phyloP scores from a whole-genome alignment of 2,888 invertebrate genomes.

The Ormyrus thymus region DNA sequence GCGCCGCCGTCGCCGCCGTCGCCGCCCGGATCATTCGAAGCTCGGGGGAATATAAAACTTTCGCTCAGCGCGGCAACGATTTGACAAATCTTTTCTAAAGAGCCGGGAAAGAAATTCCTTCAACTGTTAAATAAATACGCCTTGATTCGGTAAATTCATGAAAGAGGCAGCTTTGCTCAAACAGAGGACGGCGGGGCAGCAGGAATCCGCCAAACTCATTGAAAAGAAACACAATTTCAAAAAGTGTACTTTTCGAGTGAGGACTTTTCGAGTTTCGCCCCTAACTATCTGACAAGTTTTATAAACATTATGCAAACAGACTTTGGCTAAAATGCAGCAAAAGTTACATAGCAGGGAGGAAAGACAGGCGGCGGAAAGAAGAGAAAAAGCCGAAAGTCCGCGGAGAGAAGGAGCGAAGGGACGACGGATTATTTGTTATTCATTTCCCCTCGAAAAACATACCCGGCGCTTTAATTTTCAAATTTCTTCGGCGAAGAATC shows the following conservation, averaged over 20 bases:
- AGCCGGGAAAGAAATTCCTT: conserved; percentile 31
- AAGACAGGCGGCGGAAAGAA: conserved; percentile 18
- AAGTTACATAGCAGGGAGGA: conserved; percentile 45
- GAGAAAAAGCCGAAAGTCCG: conserved; percentile 17
- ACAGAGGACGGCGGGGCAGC: neutral
- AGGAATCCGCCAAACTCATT: conserved; percentile 43
- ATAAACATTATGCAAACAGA: conserved; percentile 53
- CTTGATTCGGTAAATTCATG: conserved; percentile 45
- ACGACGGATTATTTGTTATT: conserved; percentile 54
- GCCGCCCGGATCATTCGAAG: conserved; percentile 6
- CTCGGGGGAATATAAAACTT: conserved; percentile 16
- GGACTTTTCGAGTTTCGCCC: conserved; percentile 41
- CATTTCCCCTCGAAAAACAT: conserved; percentile 49
- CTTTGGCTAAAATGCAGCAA: conserved; percentile 38
- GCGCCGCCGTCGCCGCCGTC: no score
- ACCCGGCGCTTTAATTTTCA: conserved; percentile 51
- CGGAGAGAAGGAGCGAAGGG: conserved; percentile 5
- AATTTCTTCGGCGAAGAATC: conserved; percentile 45
- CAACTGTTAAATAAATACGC: conserved; percentile 43
- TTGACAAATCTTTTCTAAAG: conserved; percentile 36
- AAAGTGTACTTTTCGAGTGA: conserved; percentile 51
- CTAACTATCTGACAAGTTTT: conserved; percentile 54
- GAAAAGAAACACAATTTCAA: conserved; percentile 56
- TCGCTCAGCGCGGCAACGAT: neutral
- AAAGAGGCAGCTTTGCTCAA: conserved; percentile 36